These are phyloP conservation scores for Trachymyrmex septentrionalis DNA, from an alignment of 1,140 invertebrate species.

Conservation along the genomic window DNA sequence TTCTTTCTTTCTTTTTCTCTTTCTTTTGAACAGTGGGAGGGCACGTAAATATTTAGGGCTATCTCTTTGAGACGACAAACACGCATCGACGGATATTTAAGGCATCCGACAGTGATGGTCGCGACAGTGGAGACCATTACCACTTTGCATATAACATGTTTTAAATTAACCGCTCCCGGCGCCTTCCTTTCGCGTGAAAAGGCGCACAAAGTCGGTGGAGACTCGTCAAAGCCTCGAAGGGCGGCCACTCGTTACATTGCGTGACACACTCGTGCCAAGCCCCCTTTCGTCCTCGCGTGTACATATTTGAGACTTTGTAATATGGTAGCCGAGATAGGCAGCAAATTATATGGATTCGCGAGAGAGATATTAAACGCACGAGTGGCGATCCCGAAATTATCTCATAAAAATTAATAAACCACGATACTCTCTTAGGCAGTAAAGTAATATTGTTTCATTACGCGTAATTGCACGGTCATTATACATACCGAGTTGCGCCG, in stretches of 20 bases:
- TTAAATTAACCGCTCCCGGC: conserved; percentile 68
- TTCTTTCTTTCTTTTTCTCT: too few species aligned
- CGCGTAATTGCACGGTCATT: conserved; percentile 57
- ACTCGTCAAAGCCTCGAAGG: conserved; percentile 63
- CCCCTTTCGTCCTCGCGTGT: conserved; percentile 65
- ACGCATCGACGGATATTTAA: conserved; percentile 71
- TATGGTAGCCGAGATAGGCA: conserved; percentile 55
- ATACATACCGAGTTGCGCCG: conserved; percentile 31
- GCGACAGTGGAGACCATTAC: conserved; percentile 69
- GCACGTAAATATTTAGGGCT: conserved; percentile 2
- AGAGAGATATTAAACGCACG: conserved; percentile 66
- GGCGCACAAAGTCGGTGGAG: conserved; percentile 64
- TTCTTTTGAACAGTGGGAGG: not conserved
- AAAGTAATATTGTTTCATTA: conserved; percentile 61
- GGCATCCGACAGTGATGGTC: conserved; percentile 71
- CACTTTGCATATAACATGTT: conserved; percentile 70
- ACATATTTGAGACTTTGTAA: conserved; percentile 62
- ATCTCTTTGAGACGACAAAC: conserved; percentile 55
- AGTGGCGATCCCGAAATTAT: conserved; percentile 46
- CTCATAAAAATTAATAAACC: conserved; percentile 54
- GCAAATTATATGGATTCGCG: conserved; percentile 67
- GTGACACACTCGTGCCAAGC: conserved; percentile 66
- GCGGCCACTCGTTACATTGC: conserved; percentile 68
- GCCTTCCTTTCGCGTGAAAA: conserved; percentile 66
- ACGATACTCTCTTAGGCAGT: conserved; percentile 52